Evolutionary conservation across 2,113 vertebrate genomes (phyloP), one percentile per base, ranked within the genome.

Genomic region (Rallus limicola): DNA sequence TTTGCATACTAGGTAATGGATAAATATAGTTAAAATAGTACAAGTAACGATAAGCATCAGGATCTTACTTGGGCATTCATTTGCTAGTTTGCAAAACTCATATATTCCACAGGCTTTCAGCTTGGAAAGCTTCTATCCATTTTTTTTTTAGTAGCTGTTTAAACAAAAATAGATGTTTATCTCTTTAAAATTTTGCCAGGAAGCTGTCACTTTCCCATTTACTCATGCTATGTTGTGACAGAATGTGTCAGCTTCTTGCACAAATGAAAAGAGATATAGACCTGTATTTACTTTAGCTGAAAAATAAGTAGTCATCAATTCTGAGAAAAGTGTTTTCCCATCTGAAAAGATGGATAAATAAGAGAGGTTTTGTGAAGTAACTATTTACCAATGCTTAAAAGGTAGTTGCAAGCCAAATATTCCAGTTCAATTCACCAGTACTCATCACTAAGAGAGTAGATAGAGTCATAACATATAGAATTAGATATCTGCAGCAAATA

Each of bases 141-240:
- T 91, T 96, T 96, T 92, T 94, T 94, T 97, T 97, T 60, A 96
- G 97, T 97, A 97, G 92, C 96, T 98, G 96, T 97, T 98, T 98
- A 98, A 98, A 98, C 97, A 98, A 98, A 98, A 98, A 98, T 98
- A 98, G 97, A 98, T 98, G 98, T 98, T 98, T 98, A 98, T 98
- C 97, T 98, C 97, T 98, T 98, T 98, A 98, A 98, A 98, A 97
- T 94, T 98, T 98, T 98, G 96, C 98, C 97, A 98, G 96, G 97
- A 98, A 98, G 93, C 98, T 98, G 98, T 98, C 98, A 98, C 97
- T 98, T 98, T 97, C 95, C 96, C 97, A 98, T 98, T 98, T 98
- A 97, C 95, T 98, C 93, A 97, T 97, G 96, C 93, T 87, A 97
- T 98, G 98, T 98, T 98, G 97, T 98, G 98, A 98, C 98, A 98